These are phyloP conservation scores for Chrysotoxum bicinctum DNA, from an alignment of 2,888 invertebrate genomes.

Conservation along the genomic window DNA sequence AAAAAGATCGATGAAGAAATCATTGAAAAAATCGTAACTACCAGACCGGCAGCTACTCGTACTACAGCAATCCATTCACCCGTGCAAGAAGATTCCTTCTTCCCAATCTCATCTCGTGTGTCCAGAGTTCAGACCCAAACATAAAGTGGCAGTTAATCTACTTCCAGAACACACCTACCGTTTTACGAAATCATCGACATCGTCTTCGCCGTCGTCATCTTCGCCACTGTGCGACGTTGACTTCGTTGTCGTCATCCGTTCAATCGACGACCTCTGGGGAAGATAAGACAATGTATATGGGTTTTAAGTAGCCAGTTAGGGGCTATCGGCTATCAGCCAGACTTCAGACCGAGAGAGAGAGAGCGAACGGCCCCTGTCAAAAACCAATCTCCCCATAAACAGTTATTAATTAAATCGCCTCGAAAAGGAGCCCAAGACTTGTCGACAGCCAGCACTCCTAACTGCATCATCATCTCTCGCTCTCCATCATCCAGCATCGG, in stretches of 20 bases:
- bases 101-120: conserved; percentile 20
- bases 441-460: conserved; percentile 68
- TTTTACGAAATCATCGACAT: conserved; percentile 48
- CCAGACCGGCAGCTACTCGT: not conserved
- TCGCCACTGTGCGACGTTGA: too few relatives aligned
- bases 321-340: not conserved
- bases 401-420: conserved; percentile 73
- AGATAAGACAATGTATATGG: conserved; percentile 41
- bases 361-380: conserved; percentile 55
- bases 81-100: conserved; percentile 3
- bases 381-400: conserved; percentile 72
- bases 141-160: conserved; percentile 64
- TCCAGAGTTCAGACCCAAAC: conserved; percentile 44
- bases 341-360: not conserved
- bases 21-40: conserved; percentile 31
- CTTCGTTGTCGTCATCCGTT: not conserved
- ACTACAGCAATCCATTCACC: not conserved
- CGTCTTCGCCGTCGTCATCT: not conserved
- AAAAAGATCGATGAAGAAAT: conserved; percentile 56
- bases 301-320: conserved; percentile 19
- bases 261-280: conserved; percentile 26
- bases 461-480: conserved; percentile 59
- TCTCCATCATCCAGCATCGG: conserved; percentile 41
- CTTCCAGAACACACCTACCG: conserved; percentile 71
- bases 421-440: conserved; percentile 68